Percentiles rank a stretch among this genome's conserved stretches.
phyloP scores from a whole-genome alignment of 2,888 invertebrate species.

The Agonopterix subpropinquella region DNA sequence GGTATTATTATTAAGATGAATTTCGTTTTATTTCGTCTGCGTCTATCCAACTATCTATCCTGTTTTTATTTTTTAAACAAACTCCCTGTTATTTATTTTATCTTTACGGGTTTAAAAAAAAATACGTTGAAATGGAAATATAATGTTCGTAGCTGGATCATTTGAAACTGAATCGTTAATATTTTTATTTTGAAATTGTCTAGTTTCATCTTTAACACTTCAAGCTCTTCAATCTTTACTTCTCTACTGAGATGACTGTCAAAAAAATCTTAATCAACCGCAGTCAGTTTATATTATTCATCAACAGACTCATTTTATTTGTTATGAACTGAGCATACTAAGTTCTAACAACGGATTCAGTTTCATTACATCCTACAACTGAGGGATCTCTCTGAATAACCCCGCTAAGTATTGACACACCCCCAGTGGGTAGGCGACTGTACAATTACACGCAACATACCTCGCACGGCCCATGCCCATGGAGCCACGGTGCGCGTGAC shows the following conservation, averaged over 20 bases:
- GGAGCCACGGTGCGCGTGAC: conserved; percentile 59
- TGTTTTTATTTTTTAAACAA: conserved; percentile 51
- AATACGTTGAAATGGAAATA: too few relatives aligned
- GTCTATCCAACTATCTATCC: conserved; percentile 67
- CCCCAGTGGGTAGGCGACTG: conserved; percentile 58
- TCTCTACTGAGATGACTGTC: too few relatives aligned
- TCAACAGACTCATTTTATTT: too few relatives aligned
- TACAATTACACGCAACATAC: conserved; percentile 73
- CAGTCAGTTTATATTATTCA: too few relatives aligned
- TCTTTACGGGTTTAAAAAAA: too few relatives aligned
- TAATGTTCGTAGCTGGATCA: too few relatives aligned
- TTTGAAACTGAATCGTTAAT: too few relatives aligned
- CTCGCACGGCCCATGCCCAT: conserved; percentile 31
- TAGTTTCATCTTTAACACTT: neutral
- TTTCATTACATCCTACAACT: too few relatives aligned
- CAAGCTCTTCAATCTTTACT: too few relatives aligned
- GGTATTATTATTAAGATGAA: conserved; percentile 11
- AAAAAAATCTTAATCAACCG: too few relatives aligned
- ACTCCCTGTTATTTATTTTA: conserved; percentile 13
- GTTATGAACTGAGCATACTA: too few relatives aligned
- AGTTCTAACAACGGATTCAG: neutral
- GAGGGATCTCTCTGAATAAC: neutral
- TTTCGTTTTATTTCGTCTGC: conserved; percentile 54
- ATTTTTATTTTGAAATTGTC: too few relatives aligned
- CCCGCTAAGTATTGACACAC: conserved; percentile 8